Evolutionary conservation across 2,113 vertebrate species (phyloP).

Genomic region (Channa maculata): DNA sequence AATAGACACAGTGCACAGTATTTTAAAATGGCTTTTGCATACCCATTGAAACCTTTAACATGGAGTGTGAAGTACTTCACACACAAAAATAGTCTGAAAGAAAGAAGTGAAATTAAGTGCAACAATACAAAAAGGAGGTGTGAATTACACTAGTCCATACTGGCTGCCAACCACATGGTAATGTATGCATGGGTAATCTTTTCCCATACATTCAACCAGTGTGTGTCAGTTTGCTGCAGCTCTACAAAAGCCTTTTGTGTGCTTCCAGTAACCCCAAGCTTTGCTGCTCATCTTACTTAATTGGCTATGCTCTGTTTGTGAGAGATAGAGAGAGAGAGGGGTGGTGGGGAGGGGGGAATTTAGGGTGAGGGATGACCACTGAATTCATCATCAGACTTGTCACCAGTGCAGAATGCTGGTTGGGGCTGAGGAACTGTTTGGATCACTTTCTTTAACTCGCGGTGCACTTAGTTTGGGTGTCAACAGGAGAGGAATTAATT

Average conservation of each 20-base stretch:
- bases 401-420: slow-evolving; percentile 10
- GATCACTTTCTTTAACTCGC: slow-evolving; percentile 9
- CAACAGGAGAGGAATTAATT: not conserved
- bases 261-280: slow-evolving; percentile 76
- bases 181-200: slow-evolving; percentile 67
- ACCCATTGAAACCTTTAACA: not conserved
- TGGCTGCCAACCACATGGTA: slow-evolving; percentile 38
- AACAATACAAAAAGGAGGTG: slow-evolving; percentile 3
- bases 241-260: slow-evolving; percentile 77
- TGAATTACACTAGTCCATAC: slow-evolving; percentile 28
- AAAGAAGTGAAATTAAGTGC: not conserved
- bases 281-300: slow-evolving; percentile 72
- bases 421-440: slow-evolving; percentile 10
- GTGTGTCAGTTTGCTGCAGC: slow-evolving; percentile 58
- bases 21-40: not conserved
- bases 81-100: slow-evolving; percentile 33
- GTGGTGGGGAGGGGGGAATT: too few species aligned
- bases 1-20: too few species aligned
- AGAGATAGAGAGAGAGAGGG: not conserved
- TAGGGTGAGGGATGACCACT: slow-evolving; percentile 32
- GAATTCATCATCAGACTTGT: slow-evolving; percentile 44
- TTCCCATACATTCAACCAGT: slow-evolving; percentile 71
- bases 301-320: slow-evolving; percentile 77
- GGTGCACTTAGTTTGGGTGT: not conserved
- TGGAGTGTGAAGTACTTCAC: slow-evolving; percentile 8